Conservation (phyloP, 2,888 invertebrate genomes). For the Monopis laevigella region DNA sequence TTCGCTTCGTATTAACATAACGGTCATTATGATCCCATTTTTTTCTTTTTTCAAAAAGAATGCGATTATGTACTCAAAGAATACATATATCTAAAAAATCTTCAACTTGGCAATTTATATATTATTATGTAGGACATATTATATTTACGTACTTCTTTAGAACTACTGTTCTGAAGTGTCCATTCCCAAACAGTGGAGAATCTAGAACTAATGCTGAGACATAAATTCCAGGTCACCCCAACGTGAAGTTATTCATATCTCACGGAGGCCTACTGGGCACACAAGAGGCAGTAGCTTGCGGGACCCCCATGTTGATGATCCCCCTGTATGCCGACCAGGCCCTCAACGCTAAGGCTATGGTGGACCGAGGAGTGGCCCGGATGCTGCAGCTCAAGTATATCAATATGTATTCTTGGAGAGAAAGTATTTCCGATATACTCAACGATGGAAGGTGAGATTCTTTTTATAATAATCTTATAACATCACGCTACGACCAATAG, state of each 20-base stretch:
- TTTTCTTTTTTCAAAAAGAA: no score
- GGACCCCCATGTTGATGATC: conserved; percentile 62
- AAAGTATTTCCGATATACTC: conserved; percentile 45
- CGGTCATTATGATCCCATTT: no score
- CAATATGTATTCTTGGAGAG: conserved; percentile 35
- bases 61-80: no score
- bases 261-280: conserved; percentile 71
- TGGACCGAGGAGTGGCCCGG: conserved; percentile 55
- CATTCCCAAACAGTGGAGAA: no score
- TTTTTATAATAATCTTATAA: not conserved
- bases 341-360: conserved; percentile 59
- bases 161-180: no score
- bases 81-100: no score
- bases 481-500: no score
- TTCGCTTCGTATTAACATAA: no score
- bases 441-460: conserved; percentile 47
- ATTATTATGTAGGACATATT: no score
- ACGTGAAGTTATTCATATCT: conserved; percentile 66
- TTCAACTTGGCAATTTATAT: no score
- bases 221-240: conserved; percentile 61
- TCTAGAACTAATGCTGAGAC: no score
- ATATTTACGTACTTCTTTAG: no score
- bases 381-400: conserved; percentile 39
- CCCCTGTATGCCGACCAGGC: conserved; percentile 64
- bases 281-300: conserved; percentile 67